These are phyloP conservation scores for Acleris emargana DNA, from an alignment of 2,888 invertebrate genomes.

Conservation along the genomic window DNA sequence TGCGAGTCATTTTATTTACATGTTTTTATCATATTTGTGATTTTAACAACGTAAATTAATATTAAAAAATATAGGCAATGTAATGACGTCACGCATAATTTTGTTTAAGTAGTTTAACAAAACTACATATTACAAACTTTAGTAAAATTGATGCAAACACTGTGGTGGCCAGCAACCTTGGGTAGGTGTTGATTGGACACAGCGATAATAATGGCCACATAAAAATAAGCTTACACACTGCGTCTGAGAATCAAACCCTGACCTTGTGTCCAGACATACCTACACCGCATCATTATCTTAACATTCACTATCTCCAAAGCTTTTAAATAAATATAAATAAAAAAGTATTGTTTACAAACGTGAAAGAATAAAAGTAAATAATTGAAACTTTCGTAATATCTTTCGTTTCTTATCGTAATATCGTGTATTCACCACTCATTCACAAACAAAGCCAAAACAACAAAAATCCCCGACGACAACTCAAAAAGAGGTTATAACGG, in stretches of 20 bases:
- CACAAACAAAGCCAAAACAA: slow-evolving; percentile 39
- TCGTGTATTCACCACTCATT: slow-evolving; percentile 7
- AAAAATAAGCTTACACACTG: slow-evolving; percentile 31
- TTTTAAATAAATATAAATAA: no score
- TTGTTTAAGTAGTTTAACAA: neutral
- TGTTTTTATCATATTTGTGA: no score
- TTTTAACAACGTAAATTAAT: no score
- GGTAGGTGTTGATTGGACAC: slow-evolving; percentile 32
- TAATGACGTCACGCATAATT: no score
- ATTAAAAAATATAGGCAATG: no score
- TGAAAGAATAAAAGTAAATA: no score
- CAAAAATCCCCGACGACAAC: slow-evolving; percentile 46
- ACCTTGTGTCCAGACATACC: slow-evolving; percentile 30
- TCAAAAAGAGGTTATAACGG: slow-evolving; percentile 66
- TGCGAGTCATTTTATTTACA: no score
- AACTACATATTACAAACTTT: slow-evolving; percentile 6
- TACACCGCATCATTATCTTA: neutral
- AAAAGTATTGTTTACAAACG: no score
- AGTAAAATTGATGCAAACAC: slow-evolving; percentile 13
- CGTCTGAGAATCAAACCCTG: slow-evolving; percentile 34
- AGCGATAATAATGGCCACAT: slow-evolving; percentile 29
- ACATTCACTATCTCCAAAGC: neutral
- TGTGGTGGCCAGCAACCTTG: slow-evolving; percentile 20
- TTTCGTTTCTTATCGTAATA: neutral
- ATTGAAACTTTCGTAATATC: no score